Evolutionary conservation across 2,113 vertebrate genomes (phyloP), one percentile per base, ranked within the genome.

Genomic region (Falcunculus frontatus): DNA sequence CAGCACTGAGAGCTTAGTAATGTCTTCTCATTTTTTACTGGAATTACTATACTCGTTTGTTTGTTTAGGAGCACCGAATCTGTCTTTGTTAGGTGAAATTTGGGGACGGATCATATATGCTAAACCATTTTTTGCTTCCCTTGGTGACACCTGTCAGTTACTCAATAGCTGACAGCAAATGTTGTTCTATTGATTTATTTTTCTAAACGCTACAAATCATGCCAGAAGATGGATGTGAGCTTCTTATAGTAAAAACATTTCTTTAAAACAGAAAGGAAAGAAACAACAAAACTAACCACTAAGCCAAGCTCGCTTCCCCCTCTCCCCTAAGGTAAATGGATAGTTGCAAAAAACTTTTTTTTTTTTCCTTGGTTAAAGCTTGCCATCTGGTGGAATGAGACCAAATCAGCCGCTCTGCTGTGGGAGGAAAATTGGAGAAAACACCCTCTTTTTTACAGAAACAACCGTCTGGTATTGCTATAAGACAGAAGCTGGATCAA

Each of bases 301-400:
- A 59, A 84, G 16, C 30, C 18, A 55, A 80, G 65, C 15, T 69
- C 1, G 0, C 46, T 83, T 68, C 26, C 21, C 20, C 37, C 18
- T 14, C 16, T 64, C 26, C 35, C 60, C 50, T 23, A 32, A 87
- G 35, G 26, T 35, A 94, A 85, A 50, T 9, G 26, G 35, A 67
- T 37, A 77, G n/a, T 25, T 65, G 20, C 8, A 50, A 65, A 68
- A 69, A 53, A 46, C 1, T 25, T 49, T 37, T 63, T 60, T 60
- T 60, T 72, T 62, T 93, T 96, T 69, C n/a, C 25, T 75, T 91
- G 49, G 15, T 95, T 95, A 87, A 97, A 98, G 96, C 50, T 96
- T 97, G 98, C 97, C 98, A 97, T 94, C 98, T 97, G 64, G 93
- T 97, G 98, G 97, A 91, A 11, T 14, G 32, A 53, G 21, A 53